Percentiles rank a stretch among this genome's conserved stretches.
These are phyloP conservation scores for Venusia cambrica DNA, from an alignment of 2,888 invertebrate species.

Conservation along the genomic window DNA sequence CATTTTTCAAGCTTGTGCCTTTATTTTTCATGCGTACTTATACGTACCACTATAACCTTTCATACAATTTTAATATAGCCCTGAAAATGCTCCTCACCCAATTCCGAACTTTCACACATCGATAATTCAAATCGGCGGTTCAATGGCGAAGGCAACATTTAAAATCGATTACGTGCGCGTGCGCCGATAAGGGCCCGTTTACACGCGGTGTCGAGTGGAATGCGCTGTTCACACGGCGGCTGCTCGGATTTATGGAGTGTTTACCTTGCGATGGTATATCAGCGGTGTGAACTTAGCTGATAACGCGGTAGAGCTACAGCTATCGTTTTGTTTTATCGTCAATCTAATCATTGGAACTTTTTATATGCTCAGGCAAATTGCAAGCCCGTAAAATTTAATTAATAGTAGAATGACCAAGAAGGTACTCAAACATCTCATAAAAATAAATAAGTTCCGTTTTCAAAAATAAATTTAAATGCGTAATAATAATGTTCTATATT, in stretches of 20 bases:
- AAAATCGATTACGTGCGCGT: conserved; percentile 37
- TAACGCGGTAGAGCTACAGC: conserved; percentile 13
- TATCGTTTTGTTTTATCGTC: conserved; percentile 8
- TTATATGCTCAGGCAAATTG: no score
- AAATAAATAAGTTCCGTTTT: no score
- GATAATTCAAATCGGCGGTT: conserved; percentile 25
- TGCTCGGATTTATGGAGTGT: conserved; percentile 32
- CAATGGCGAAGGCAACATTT: conserved; percentile 35
- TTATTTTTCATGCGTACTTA: no score
- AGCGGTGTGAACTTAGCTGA: conserved; percentile 19
- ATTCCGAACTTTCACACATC: conserved; percentile 25
- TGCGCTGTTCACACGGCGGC: conserved; percentile 43
- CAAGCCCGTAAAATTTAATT: no score
- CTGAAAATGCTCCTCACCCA: conserved; percentile 24
- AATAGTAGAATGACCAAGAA: no score
- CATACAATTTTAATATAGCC: no score
- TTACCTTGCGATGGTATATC: conserved; percentile 25
- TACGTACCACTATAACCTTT: no score
- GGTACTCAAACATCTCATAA: no score
- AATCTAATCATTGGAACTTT: no score
- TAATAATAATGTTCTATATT: no score
- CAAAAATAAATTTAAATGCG: no score
- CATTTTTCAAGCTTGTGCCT: no score
- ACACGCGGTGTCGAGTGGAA: conserved; percentile 45
- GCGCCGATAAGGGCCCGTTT: conserved; percentile 35